Evolutionary conservation across 2,113 vertebrate species (phyloP), one percentile per base, ranked within the genome.

Genomic region (Spizaetus ornatus): DNA sequence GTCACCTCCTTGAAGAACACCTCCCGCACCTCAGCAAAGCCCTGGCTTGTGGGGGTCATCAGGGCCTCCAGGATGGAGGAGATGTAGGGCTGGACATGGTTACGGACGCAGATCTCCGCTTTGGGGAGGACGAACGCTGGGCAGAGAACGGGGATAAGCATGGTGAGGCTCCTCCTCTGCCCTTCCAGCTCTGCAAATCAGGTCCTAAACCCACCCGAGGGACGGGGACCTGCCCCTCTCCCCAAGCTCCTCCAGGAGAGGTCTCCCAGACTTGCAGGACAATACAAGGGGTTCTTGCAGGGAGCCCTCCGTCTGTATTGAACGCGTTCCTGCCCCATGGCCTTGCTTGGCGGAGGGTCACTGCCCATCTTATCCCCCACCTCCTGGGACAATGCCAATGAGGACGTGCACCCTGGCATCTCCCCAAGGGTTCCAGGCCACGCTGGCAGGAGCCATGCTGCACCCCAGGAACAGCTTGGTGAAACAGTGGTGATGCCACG

Each of bases 31-130:
- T 99, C 99, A 0, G 99, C 97, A 70, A 99, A 99, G 70, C 99
- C 99, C 89, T 99, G 98, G 97, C 99, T 99, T 6, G 99, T 99
- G 95, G 99, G 99, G 67, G 98, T 98, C 99, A 99, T 99, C 97
- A 99, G 98, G 22, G 99, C 99, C 63, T 99, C 99, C 97, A 99
- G 98, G 97, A 99, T 99, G 97, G 99, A 99, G 48, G 97, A 95
- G 97, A 99, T 99, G 95, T 99, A 99, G 36, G 99, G 99, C 98
- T 99, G 99, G 42, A 99, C 97, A 1, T 98, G 99, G 95, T 98
- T 98, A 82, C 98, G 98, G 50, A 99, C 98, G 3, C 99, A 98
- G 71, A 99, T 93, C 95, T 99, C 99, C 0, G 99, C 99, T 95
- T 99, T 99, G 85, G 99, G 99, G 47, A 99, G 94, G 82, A 99